Conservation (phyloP, 30 jellyfish, hydroid and myxozoan species). For the Kudoa iwatai region DNA sequence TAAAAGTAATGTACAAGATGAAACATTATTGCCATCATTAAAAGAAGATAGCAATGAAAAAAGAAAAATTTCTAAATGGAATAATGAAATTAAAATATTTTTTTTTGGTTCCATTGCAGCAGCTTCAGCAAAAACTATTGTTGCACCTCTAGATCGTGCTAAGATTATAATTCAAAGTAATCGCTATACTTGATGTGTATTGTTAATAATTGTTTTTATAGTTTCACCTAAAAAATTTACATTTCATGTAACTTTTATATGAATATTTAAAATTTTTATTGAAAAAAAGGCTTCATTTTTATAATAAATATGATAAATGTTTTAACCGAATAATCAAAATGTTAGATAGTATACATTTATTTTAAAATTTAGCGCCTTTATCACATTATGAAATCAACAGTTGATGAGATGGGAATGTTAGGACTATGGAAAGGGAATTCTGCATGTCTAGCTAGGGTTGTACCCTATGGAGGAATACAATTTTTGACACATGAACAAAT, state of each 20-base stretch:
- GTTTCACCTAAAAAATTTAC: slow-evolving; percentile 4
- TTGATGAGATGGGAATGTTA: slow-evolving; percentile 7
- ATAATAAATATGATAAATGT: not conserved
- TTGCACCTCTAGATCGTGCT: slow-evolving; percentile 64
- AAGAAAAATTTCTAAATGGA: no score
- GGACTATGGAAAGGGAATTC: slow-evolving; percentile 92
- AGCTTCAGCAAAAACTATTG: slow-evolving; percentile 41
- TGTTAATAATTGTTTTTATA: not conserved
- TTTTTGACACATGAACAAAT: slow-evolving; percentile 51
- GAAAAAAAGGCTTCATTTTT: slow-evolving; percentile 2
- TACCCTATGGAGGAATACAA: slow-evolving; percentile 69
- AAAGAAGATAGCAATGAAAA: no score
- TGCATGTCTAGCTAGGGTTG: slow-evolving; percentile 71
- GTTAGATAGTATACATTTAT: no score
- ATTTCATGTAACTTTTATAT: slow-evolving; percentile 1
- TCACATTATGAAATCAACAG: slow-evolving; percentile 5
- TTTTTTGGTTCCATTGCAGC: slow-evolving; percentile 66
- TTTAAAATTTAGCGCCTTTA: not conserved
- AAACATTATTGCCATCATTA: no score
- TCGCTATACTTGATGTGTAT: not conserved
- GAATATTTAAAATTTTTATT: not conserved
- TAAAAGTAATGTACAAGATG: no score
- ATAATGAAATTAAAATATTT: no score
- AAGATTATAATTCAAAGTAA: slow-evolving; percentile 31
- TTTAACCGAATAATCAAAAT: no score